A percentile compares a stretch with the other conserved stretches of the same genome.
phyloP scores from a whole-genome alignment of 2,797 vertebrate species.

The Enteromius unitaeniatus region DNA sequence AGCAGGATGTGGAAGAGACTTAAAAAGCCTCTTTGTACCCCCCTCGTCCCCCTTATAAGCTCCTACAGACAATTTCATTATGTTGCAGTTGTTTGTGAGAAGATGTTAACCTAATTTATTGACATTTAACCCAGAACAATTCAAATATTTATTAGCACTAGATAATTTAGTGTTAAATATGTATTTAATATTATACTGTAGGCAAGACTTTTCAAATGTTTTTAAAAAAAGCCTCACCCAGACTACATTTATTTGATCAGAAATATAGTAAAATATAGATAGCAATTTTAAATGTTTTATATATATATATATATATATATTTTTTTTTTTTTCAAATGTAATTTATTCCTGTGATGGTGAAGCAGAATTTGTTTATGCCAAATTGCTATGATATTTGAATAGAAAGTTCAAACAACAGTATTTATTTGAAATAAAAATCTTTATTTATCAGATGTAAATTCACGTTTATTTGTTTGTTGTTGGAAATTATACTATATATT shows the following conservation, averaged over 20 bases:
- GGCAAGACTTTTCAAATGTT: not conserved
- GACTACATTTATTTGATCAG: not conserved
- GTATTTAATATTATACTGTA: not conserved
- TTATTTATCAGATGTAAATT: not conserved
- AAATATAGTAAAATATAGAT: not conserved
- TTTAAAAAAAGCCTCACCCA: not conserved
- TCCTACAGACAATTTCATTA: conserved; percentile 42
- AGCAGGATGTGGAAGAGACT: conserved; percentile 43
- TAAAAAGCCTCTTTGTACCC: conserved; percentile 44
- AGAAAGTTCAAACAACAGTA: not conserved
- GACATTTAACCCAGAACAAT: not conserved
- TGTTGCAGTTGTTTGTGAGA: conserved; percentile 23
- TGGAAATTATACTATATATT: not conserved
- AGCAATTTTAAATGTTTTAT: not conserved
- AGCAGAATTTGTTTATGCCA: not conserved
- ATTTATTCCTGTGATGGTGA: not conserved
- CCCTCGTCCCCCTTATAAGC: not conserved
- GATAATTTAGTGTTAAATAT: not conserved
- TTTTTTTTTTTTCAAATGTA: not conserved
- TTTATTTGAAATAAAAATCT: not conserved
- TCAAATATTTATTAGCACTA: not conserved
- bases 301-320: no score
- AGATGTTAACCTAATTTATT: conserved; percentile 15
- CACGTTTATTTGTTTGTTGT: not conserved
- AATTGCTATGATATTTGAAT: not conserved